These are phyloP conservation scores for Papilio elwesi DNA, from an alignment of 2,888 invertebrate species.

Conservation along the genomic window DNA sequence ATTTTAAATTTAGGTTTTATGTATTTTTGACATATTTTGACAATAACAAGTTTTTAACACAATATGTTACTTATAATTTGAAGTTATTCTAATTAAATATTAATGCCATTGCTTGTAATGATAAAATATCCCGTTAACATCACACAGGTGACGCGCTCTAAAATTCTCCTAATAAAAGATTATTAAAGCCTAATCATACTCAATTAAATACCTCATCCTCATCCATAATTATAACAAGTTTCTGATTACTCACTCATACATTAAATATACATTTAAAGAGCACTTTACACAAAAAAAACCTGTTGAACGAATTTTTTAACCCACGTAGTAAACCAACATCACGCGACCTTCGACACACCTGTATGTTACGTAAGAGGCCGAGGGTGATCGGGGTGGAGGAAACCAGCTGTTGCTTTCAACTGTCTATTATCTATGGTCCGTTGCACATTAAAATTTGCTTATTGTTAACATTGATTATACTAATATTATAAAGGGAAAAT, in stretches of 20 bases:
- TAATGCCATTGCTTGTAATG: too few species aligned
- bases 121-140: not conserved
- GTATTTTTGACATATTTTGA: too few species aligned
- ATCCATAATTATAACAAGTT: not conserved
- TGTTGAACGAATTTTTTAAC: not conserved
- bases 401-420: conserved; percentile 14
- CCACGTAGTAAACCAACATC: not conserved
- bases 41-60: too few species aligned
- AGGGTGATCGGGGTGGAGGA: not conserved
- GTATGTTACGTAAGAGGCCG: conserved; percentile 1
- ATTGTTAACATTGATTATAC: too few species aligned
- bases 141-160: not conserved
- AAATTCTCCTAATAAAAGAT: not conserved
- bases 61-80: too few species aligned
- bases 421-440: not conserved
- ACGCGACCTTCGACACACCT: conserved; percentile 11
- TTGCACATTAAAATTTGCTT: not conserved
- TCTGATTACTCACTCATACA: conserved; percentile 3
- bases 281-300: conserved; percentile 5
- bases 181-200: not conserved
- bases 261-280: conserved; percentile 2
- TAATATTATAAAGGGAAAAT: too few species aligned
- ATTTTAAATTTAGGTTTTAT: too few species aligned
- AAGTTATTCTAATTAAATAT: too few species aligned
- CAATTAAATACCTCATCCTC: too few species aligned